Conservation (phyloP, 2,797 vertebrate species). For the Naso thynnoides region DNA sequence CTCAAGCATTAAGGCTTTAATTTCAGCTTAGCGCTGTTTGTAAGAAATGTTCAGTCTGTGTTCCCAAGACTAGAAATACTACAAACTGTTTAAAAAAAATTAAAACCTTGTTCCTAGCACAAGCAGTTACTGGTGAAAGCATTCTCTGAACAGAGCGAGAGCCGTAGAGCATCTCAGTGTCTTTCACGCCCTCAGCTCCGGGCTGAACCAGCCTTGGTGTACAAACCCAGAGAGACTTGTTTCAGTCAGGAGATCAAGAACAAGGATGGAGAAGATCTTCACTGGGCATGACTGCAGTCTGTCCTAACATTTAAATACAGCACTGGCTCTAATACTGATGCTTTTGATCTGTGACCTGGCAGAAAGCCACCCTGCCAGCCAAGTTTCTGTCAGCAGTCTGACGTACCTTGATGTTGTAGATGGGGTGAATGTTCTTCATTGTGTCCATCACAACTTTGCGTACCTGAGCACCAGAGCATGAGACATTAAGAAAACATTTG, state of each 20-base stretch:
- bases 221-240: conserved; percentile 57
- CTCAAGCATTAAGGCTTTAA: no score
- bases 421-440: conserved; percentile 98
- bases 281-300: conserved; percentile 51
- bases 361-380: not conserved
- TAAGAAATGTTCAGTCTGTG: not conserved
- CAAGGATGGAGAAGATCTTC: conserved; percentile 82
- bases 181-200: conserved; percentile 75
- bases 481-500: not conserved
- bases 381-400: not conserved
- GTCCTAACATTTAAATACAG: not conserved
- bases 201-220: conserved; percentile 55
- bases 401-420: conserved; percentile 98
- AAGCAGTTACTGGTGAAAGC: not conserved
- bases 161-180: not conserved
- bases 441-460: conserved; percentile 97
- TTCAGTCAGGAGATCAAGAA: conserved; percentile 78
- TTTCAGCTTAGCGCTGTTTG: no score
- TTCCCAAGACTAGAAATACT: no score
- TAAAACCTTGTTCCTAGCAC: not conserved
- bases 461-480: conserved; percentile 83
- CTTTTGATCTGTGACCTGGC: not conserved
- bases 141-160: not conserved
- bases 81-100: no score
- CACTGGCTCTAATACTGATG: rapidly evolving